Percentiles rank a stretch among this genome's conserved stretches.
Evolutionary conservation across 2,888 invertebrate species (phyloP).

Genomic region (Acheta domesticus): DNA sequence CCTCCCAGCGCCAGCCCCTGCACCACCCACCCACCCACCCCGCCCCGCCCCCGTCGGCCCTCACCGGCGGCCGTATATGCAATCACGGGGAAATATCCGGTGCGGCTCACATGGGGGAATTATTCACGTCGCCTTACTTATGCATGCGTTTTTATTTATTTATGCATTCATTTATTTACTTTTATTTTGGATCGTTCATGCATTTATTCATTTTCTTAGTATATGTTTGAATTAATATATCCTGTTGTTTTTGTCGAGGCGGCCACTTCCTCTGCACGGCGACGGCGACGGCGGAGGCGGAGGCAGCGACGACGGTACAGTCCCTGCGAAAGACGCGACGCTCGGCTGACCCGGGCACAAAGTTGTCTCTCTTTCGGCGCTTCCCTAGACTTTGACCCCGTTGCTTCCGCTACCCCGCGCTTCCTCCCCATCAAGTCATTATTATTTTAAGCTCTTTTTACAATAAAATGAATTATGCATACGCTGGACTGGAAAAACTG

Average conservation of each 20-base stretch:
- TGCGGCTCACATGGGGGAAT: constrained; percentile 21
- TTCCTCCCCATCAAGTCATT: neutral
- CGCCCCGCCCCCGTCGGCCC: neutral
- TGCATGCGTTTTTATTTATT: constrained; percentile 29
- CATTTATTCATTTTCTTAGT: constrained; percentile 29
- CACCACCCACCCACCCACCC: too few species aligned
- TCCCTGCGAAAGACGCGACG: neutral
- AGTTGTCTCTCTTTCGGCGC: neutral
- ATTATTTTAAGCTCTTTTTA: constrained; percentile 3
- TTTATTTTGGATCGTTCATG: constrained; percentile 29
- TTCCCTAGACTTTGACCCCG: neutral
- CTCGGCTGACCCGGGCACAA: neutral
- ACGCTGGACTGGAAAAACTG: neutral
- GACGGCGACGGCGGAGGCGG: neutral
- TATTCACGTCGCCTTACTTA: constrained; percentile 27
- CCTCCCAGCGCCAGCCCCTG: neutral
- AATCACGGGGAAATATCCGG: constrained; percentile 18
- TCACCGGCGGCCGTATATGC: constrained; percentile 12
- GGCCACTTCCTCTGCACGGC: neutral
- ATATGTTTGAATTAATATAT: constrained; percentile 26
- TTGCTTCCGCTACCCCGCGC: neutral
- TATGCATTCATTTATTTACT: constrained; percentile 27
- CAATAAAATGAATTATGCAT: constrained; percentile 4
- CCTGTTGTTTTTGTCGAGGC: constrained; percentile 24
- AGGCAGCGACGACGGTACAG: neutral